Base-by-base conservation (phyloP, 2,797 vertebrate genomes). In the Synaphobranchus kaupii region DNA sequence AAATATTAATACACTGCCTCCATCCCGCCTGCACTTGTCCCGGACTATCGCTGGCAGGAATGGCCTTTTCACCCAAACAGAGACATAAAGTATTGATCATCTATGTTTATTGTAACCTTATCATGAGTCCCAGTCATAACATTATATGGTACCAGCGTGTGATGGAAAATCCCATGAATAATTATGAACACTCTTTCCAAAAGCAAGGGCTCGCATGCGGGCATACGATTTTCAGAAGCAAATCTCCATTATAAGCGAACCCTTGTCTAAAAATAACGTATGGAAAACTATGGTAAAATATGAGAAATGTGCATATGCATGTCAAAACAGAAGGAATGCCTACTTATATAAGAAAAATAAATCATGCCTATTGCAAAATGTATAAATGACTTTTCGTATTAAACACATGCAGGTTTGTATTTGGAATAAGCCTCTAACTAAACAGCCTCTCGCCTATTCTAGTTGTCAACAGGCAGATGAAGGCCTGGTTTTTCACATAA, bases 1-100 rank as follows among this genome's bases (percentile, higher is more conserved):
- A 86, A 86, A 81, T 80, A 86, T 80, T 86, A 86, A 86, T 86
- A 80, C 28, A 80, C 73, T 34, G 28, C 85, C 73, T 78, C 54
- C 73, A 17, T 31, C 39, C 73, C 56, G 56, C 34, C 85, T 78
- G 85, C 54, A 56, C 73, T 34, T 20, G n/a, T 78, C 34, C n/a
- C 71, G n/a, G 68, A 78, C 66, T 86, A 9, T 1, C 31, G 76
- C 39, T 54, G 25, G 50, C 3, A 50, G 17, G 85, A 25, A 13
- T 50, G 66, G 68, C 44, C 68, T 50, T 86, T 86, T 73, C 48
- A 48, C 44, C 68, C 50, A 68, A 86, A 73, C 66, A 17, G 50
- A 48, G 47, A 54, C 48, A 78, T 86, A 50, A 78, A 76, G 68
- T 68, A 78, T 86, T 86, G 85, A 80, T 86, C 48, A 81, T 60